phyloP scores from a whole-genome alignment of 2,113 vertebrate species.

The Himantopus leucocephalus region DNA sequence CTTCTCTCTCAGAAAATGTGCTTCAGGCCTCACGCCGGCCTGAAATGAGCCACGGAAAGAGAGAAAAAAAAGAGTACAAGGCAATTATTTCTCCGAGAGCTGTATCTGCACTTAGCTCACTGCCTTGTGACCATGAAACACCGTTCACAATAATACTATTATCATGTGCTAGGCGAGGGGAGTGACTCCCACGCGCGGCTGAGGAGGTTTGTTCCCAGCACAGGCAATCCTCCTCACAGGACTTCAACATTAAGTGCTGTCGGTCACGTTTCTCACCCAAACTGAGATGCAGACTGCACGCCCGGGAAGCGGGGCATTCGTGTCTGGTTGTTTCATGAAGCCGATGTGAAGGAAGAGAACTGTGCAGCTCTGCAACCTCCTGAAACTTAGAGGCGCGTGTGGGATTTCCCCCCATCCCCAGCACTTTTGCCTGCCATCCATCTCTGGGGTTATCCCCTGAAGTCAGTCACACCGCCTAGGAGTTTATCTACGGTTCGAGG shows the following conservation, averaged over 20 bases:
- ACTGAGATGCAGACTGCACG: accelerated
- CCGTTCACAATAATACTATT: background rate
- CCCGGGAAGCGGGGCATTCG: accelerated
- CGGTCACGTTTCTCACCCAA: background rate
- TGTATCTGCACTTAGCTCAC: background rate
- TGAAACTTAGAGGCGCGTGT: accelerated
- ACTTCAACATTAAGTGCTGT: accelerated
- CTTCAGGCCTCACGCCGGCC: background rate
- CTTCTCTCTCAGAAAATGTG: background rate
- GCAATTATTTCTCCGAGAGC: background rate
- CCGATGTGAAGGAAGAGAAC: background rate
- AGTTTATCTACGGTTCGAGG: accelerated
- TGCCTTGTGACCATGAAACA: background rate
- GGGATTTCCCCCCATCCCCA: background rate
- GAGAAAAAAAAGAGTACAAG: background rate
- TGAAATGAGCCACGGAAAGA: background rate
- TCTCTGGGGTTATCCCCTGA: background rate
- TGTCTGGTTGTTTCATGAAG: background rate
- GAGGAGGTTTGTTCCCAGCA: background rate
- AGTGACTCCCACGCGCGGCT: accelerated
- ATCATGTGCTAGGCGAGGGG: background rate
- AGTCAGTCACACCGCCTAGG: background rate
- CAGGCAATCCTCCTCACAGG: accelerated
- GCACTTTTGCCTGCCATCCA: accelerated
- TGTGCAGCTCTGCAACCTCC: background rate